Conservation (phyloP, 2,888 invertebrate species). For the Caenorhabditis doughertyi region DNA sequence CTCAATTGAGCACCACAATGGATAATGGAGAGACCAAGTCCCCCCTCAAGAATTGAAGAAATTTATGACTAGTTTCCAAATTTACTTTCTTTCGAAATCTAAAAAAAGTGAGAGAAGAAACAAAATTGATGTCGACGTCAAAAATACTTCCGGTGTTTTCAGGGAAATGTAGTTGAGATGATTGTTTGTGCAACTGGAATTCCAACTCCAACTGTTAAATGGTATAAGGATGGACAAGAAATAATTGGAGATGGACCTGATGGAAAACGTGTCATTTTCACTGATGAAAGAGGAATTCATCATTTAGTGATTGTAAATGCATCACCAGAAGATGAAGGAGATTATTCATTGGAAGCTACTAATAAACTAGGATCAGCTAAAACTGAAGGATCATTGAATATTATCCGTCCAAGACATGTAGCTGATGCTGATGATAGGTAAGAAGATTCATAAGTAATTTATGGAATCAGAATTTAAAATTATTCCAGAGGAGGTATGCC, state of each 20-base stretch:
- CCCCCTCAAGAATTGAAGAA: background rate
- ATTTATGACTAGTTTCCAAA: slow-evolving; percentile 20
- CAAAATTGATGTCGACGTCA: slow-evolving; percentile 22
- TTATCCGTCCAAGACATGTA: slow-evolving; percentile 77
- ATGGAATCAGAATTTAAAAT: background rate
- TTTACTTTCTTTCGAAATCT: slow-evolving; percentile 31
- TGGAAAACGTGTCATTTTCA: slow-evolving; percentile 78
- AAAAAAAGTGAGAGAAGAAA: background rate
- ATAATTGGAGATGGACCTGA: slow-evolving; percentile 78
- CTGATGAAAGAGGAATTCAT: slow-evolving; percentile 82
- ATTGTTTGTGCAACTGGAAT: slow-evolving; percentile 83
- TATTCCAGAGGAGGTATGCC: slow-evolving; percentile 76
- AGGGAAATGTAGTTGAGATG: slow-evolving; percentile 83
- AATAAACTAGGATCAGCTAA: slow-evolving; percentile 82
- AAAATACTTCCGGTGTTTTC: too few species aligned
- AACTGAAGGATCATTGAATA: slow-evolving; percentile 78
- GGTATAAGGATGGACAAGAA: slow-evolving; percentile 83
- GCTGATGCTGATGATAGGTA: slow-evolving; percentile 67
- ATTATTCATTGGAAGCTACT: slow-evolving; percentile 82
- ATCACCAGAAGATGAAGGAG: slow-evolving; percentile 82
- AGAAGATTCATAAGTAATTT: slow-evolving; percentile 15
- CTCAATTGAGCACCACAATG: slow-evolving; percentile 60
- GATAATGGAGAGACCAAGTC: background rate
- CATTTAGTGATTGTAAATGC: slow-evolving; percentile 81
- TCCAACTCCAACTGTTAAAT: slow-evolving; percentile 83